Percentiles rank a stretch among this genome's conserved stretches.
Conservation (phyloP, 1,140 invertebrate genomes). For the Hermatobates lingyangjiaoensis region DNA sequence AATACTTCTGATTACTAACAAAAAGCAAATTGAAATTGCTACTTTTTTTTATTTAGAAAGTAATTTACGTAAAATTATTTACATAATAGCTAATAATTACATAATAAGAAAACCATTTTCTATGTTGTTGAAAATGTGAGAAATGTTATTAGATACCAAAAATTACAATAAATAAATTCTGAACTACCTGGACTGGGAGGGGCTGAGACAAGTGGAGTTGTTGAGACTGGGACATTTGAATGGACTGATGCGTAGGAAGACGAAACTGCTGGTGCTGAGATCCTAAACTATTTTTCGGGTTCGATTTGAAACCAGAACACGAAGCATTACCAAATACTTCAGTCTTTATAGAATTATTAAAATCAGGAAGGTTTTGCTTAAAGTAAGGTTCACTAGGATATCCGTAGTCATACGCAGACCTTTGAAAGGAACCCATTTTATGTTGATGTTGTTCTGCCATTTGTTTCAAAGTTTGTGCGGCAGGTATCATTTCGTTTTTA, state of each 20-base stretch:
- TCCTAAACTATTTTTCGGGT: background rate
- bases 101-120: too few relatives aligned
- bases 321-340: background rate
- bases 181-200: slow-evolving; percentile 45
- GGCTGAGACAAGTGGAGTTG: slow-evolving; percentile 64
- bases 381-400: background rate
- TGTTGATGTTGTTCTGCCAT: slow-evolving; percentile 90
- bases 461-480: slow-evolving; percentile 82
- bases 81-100: too few relatives aligned
- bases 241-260: slow-evolving; percentile 22
- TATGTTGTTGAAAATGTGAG: too few relatives aligned
- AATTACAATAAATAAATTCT: too few relatives aligned
- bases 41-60: too few relatives aligned
- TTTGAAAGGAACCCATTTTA: background rate
- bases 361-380: background rate
- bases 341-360: background rate
- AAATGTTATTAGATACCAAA: too few relatives aligned
- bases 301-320: background rate
- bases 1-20: too few relatives aligned
- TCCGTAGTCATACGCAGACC: background rate
- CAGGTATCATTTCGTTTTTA: slow-evolving; percentile 49
- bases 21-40: too few relatives aligned
- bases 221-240: slow-evolving; percentile 71
- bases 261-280: slow-evolving; percentile 1
- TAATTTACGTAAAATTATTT: too few relatives aligned